Conservation (phyloP, 2,113 vertebrate species). For the Recurvirostra avosetta region DNA sequence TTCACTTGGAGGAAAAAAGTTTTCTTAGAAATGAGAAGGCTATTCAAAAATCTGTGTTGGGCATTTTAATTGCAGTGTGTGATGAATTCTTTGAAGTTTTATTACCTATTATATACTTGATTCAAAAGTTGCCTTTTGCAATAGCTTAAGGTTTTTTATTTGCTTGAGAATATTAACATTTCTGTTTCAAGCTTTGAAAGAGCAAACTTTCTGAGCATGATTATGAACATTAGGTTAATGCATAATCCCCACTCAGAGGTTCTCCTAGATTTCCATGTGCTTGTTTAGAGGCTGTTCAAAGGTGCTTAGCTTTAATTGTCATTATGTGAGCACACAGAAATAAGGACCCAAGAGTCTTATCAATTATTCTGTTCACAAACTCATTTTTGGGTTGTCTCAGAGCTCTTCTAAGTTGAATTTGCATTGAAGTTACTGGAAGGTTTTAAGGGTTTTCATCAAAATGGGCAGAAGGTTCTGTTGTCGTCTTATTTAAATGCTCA, state of each 20-base stretch:
- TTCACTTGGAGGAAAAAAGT: neutral
- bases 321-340: slow-evolving; percentile 37
- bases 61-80: slow-evolving; percentile 28
- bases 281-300: slow-evolving; percentile 61
- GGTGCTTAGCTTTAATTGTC: slow-evolving; percentile 57
- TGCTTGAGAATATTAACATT: slow-evolving; percentile 47
- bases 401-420: neutral
- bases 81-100: slow-evolving; percentile 62
- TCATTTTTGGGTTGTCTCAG: neutral
- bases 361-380: slow-evolving; percentile 41
- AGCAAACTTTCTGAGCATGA: slow-evolving; percentile 35
- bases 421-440: neutral
- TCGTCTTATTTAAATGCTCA: neutral
- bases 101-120: slow-evolving; percentile 38
- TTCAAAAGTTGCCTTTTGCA: slow-evolving; percentile 41
- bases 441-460: neutral
- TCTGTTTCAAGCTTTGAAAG: slow-evolving; percentile 50
- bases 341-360: slow-evolving; percentile 20
- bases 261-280: slow-evolving; percentile 37
- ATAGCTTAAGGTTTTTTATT: slow-evolving; percentile 40
- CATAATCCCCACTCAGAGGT: slow-evolving; percentile 45
- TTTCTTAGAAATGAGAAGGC: slow-evolving; percentile 16
- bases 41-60: slow-evolving; percentile 31
- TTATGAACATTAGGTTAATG: slow-evolving; percentile 56
- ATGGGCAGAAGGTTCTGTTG: neutral